These are phyloP conservation scores for Anser brachyrhynchus DNA, from an alignment of 2,113 vertebrate genomes.

Conservation along the genomic window DNA sequence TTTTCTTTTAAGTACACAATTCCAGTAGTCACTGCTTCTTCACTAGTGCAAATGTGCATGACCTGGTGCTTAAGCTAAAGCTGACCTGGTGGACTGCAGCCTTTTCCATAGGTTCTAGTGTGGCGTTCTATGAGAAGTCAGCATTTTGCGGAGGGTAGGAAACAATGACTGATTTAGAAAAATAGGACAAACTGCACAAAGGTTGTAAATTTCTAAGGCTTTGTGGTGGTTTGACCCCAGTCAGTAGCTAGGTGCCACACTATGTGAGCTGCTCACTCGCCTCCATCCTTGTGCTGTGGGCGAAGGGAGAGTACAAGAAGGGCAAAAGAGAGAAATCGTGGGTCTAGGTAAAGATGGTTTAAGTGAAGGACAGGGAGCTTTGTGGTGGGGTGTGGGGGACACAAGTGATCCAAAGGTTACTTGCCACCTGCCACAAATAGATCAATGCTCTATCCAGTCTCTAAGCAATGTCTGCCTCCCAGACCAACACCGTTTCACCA, in stretches of 20 bases:
- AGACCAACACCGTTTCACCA: background rate
- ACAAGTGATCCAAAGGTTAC: background rate
- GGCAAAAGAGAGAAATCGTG: background rate
- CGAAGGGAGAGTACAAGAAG: background rate
- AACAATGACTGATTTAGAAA: background rate
- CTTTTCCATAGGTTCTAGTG: background rate
- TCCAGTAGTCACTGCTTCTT: background rate
- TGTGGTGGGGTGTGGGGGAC: too few species aligned
- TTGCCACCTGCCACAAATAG: background rate
- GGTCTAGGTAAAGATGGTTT: background rate
- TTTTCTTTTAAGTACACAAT: background rate
- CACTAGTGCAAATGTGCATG: background rate
- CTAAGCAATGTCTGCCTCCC: background rate
- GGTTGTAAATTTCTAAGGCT: background rate
- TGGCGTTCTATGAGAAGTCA: background rate
- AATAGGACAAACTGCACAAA: background rate
- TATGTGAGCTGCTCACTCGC: fast-evolving
- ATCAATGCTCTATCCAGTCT: background rate
- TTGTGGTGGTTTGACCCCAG: background rate
- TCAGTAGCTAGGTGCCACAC: background rate
- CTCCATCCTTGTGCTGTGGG: fast-evolving
- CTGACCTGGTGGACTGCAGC: background rate
- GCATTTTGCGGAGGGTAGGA: background rate
- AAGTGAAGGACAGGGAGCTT: background rate
- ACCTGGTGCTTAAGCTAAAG: background rate